Conservation (phyloP, 2,888 invertebrate genomes). For the Leptinotarsa peninsularis region DNA sequence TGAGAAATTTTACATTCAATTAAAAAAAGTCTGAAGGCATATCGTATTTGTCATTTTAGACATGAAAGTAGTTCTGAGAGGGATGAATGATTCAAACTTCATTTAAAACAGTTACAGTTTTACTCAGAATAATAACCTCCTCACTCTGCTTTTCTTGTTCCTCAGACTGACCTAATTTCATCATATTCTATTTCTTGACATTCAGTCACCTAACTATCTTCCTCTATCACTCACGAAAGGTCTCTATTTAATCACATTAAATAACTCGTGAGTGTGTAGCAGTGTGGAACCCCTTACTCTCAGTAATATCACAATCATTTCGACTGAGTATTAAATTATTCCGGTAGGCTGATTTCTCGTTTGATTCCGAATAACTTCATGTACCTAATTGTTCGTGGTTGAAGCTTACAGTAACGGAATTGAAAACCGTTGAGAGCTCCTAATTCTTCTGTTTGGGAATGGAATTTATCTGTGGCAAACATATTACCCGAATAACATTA, state of each 20-base stretch:
- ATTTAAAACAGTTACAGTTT: too few species aligned
- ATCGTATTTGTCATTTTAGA: neutral
- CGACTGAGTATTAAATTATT: constrained; percentile 39
- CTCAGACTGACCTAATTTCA: too few species aligned
- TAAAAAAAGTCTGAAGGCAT: too few species aligned
- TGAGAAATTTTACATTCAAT: too few species aligned
- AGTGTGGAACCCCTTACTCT: constrained; percentile 33
- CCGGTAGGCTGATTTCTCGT: constrained; percentile 21
- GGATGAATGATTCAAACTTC: too few species aligned
- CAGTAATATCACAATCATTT: constrained; percentile 31
- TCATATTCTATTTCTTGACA: neutral
- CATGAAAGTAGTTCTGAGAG: neutral
- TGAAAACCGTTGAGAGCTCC: neutral
- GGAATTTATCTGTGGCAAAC: constrained; percentile 2
- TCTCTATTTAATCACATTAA: constrained; percentile 38
- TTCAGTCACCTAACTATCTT: neutral
- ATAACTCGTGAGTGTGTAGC: constrained; percentile 33
- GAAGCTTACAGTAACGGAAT: constrained; percentile 5
- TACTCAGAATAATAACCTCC: too few species aligned
- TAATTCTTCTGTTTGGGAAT: neutral
- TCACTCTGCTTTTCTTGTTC: too few species aligned
- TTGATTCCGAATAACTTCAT: constrained; percentile 24
- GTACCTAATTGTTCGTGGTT: constrained; percentile 22
- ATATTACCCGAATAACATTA: neutral
- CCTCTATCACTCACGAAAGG: constrained; percentile 35